phyloP scores from a whole-genome alignment of 2,113 vertebrate genomes.

The Chaetura pelagica region DNA sequence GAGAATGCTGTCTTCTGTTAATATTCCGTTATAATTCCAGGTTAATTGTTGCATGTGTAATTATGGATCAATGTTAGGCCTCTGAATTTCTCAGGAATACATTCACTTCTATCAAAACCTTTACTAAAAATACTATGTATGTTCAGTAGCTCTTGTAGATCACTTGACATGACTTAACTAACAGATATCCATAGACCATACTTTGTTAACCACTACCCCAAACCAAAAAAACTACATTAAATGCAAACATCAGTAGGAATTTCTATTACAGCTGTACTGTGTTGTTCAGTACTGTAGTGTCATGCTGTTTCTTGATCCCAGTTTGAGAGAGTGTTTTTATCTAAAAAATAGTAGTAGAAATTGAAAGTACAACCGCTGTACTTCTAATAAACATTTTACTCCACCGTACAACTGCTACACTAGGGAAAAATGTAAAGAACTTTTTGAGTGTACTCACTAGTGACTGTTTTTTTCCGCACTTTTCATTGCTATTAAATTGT shows the following conservation, averaged over 20 bases:
- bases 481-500: not conserved
- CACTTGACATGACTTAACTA: not conserved
- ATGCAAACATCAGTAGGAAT: not conserved
- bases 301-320: not conserved
- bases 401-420: not conserved
- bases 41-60: not conserved
- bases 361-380: not conserved
- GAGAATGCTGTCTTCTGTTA: not conserved
- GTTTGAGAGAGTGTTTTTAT: not conserved
- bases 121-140: not conserved
- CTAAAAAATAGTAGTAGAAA: not conserved
- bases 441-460: no score
- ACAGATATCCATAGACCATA: not conserved
- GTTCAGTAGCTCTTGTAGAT: not conserved
- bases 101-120: not conserved
- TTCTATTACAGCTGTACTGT: not conserved
- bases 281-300: not conserved
- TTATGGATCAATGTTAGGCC: not conserved
- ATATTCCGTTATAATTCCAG: not conserved
- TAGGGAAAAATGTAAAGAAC: not conserved
- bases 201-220: not conserved
- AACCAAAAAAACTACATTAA: not conserved
- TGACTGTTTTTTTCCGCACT: not conserved
- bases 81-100: not conserved
- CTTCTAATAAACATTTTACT: not conserved